A percentile compares a stretch with the other conserved stretches of the same genome.
Evolutionary conservation across 2,888 invertebrate genomes (phyloP).

Genomic region (Megalurothrips usitatus): DNA sequence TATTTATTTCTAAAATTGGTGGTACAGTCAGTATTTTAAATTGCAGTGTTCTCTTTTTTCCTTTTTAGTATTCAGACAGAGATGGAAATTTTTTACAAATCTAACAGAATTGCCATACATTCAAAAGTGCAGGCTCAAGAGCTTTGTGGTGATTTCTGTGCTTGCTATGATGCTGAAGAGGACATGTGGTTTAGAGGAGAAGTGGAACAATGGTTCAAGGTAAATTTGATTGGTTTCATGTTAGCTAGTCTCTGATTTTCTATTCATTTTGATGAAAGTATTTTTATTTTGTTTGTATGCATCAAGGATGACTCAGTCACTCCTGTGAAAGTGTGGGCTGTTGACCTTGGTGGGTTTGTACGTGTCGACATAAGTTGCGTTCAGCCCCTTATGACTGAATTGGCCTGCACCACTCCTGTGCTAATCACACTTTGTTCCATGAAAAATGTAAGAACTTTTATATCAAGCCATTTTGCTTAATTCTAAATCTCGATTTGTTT

Average conservation of each 20-base stretch:
- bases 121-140: neutral
- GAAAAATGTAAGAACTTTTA: neutral
- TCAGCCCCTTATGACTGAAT: neutral
- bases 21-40: neutral
- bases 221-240: neutral
- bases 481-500: neutral
- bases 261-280: neutral
- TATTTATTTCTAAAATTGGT: neutral
- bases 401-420: neutral
- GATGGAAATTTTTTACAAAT: neutral
- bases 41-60: neutral
- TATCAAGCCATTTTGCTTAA: neutral
- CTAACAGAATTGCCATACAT: neutral
- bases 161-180: constrained; percentile 6
- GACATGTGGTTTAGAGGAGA: neutral
- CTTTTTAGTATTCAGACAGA: neutral
- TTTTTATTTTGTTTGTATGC: neutral
- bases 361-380: neutral
- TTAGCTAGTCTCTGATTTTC: neutral
- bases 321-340: neutral
- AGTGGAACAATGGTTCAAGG: neutral
- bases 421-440: neutral
- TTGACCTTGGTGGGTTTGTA: neutral
- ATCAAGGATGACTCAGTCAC: neutral
- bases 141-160: neutral